phyloP scores from a whole-genome alignment of 2,888 invertebrate species.

The Salpingus planirostris region DNA sequence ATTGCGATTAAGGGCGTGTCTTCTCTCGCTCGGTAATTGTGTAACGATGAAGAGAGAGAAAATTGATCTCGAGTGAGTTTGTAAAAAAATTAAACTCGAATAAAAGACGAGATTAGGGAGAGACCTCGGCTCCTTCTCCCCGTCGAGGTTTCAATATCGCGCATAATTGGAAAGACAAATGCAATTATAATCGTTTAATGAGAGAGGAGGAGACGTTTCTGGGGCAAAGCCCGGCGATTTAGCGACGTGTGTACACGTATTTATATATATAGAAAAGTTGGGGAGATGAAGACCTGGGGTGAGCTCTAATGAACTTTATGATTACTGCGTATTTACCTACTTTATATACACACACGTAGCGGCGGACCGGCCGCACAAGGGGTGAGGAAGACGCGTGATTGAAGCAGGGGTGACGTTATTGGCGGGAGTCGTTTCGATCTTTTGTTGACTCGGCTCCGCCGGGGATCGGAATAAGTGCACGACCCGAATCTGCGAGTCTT shows the following conservation, averaged over 20 bases:
- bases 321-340: conserved; percentile 39
- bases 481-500: too few species aligned
- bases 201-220: conserved; percentile 16
- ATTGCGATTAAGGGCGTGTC: conserved; percentile 14
- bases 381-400: conserved; percentile 29
- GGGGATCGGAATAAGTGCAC: too few species aligned
- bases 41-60: conserved; percentile 22
- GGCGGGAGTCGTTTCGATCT: conserved; percentile 2
- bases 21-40: conserved; percentile 12
- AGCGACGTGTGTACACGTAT: too few species aligned
- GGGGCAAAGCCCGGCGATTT: conserved; percentile 7
- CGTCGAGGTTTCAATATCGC: conserved; percentile 30
- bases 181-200: conserved; percentile 36
- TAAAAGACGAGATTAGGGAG: too few species aligned
- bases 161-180: conserved; percentile 37
- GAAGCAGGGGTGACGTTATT: neutral
- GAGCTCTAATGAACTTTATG: conserved; percentile 39
- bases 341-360: conserved; percentile 28
- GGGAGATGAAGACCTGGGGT: conserved; percentile 20
- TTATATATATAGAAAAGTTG: neutral
- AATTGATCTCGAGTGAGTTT: conserved; percentile 27
- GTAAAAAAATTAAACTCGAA: conserved; percentile 24
- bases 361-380: too few species aligned
- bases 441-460: too few species aligned
- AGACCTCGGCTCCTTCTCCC: conserved; percentile 21